Conservation (phyloP, 2,797 vertebrate species). For the Schizopygopsis pylzovi region DNA sequence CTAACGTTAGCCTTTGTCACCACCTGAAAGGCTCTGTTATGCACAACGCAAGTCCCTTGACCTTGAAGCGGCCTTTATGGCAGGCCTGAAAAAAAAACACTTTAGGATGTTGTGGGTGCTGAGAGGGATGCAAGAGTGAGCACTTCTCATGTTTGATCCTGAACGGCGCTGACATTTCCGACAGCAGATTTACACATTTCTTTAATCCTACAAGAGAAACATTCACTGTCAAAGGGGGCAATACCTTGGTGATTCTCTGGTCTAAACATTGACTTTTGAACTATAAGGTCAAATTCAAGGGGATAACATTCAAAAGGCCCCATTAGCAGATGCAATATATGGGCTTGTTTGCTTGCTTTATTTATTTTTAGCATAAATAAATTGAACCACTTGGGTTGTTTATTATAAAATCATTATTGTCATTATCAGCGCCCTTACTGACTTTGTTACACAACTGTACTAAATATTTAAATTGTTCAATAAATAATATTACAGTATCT, state of each 20-base stretch:
- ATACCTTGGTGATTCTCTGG: slow-evolving; percentile 37
- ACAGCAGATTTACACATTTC: slow-evolving; percentile 44
- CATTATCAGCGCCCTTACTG: not conserved
- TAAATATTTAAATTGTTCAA: not conserved
- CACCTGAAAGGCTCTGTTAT: slow-evolving; percentile 12
- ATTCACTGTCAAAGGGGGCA: slow-evolving; percentile 44
- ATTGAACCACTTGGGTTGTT: not conserved
- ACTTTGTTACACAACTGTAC: not conserved
- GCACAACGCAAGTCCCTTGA: slow-evolving; percentile 30
- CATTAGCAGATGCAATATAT: not conserved
- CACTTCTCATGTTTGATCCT: slow-evolving; percentile 52
- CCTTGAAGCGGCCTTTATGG: slow-evolving; percentile 47
- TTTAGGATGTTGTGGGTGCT: slow-evolving; percentile 39
- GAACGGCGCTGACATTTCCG: slow-evolving; percentile 51
- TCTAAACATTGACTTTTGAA: slow-evolving; percentile 12
- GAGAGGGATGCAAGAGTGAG: slow-evolving; percentile 42
- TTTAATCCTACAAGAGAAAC: slow-evolving; percentile 61
- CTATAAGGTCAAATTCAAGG: slow-evolving; percentile 1
- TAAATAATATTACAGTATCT: not conserved
- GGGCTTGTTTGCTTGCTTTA: not conserved
- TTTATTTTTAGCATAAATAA: not conserved
- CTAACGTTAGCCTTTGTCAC: slow-evolving; percentile 10
- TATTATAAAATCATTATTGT: not conserved
- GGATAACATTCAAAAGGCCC: not conserved
- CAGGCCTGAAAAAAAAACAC: slow-evolving; percentile 7